Conservation (phyloP, 2,113 vertebrate genomes). For the Myotis lucifugus region DNA sequence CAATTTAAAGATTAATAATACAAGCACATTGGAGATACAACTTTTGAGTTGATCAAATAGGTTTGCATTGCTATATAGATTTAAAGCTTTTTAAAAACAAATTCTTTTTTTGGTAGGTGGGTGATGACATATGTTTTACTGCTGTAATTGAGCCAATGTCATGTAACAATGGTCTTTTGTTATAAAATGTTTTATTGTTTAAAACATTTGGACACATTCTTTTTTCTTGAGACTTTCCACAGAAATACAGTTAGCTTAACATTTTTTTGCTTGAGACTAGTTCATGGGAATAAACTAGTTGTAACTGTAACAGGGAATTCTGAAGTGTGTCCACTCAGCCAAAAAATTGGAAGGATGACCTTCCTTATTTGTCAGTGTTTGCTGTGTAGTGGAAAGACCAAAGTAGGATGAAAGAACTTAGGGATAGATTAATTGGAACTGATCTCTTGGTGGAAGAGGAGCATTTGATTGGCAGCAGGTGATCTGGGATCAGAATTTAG, state of each 20-base stretch:
- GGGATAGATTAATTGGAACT: background rate
- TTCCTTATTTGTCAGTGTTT: background rate
- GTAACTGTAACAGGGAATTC: background rate
- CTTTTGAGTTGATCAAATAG: background rate
- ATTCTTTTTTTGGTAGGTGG: background rate
- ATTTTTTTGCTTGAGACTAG: slow-evolving; percentile 17
- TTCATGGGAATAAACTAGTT: background rate
- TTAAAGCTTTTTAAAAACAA: background rate
- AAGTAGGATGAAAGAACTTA: background rate
- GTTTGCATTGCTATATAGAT: background rate
- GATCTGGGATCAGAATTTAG: slow-evolving; percentile 15
- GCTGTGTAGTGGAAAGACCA: background rate
- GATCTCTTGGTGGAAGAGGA: background rate
- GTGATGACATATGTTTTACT: background rate
- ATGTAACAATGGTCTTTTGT: background rate
- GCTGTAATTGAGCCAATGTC: background rate
- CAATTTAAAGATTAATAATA: slow-evolving; percentile 27
- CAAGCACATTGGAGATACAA: background rate
- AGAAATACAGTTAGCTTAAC: background rate
- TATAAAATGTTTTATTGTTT: slow-evolving; percentile 37
- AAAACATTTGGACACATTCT: background rate
- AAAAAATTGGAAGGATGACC: background rate
- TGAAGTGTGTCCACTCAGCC: background rate
- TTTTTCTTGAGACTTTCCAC: background rate
- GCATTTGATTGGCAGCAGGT: background rate